Conservation (phyloP, 2,113 vertebrate genomes). For the Pontoporia blainvillei region DNA sequence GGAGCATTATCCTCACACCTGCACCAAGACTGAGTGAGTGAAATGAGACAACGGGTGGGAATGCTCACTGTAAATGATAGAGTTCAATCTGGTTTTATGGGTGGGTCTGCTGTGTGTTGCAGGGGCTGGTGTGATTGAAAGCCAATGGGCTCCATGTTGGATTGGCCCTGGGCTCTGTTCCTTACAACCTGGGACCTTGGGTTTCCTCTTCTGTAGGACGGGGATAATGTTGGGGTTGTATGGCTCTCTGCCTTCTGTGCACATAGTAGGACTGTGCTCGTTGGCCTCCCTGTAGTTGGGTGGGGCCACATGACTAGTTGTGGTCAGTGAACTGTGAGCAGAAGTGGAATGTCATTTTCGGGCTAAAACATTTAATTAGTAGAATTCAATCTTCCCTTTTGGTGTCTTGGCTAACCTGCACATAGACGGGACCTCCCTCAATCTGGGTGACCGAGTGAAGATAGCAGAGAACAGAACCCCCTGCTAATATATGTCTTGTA, state of each 20-base stretch:
- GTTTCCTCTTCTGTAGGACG: not conserved
- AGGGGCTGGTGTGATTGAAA: fast-evolving
- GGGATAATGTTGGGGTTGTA: not conserved
- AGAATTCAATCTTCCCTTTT: not conserved
- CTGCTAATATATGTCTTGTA: not conserved
- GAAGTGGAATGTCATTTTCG: not conserved
- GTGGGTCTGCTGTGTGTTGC: not conserved
- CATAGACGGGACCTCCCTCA: not conserved
- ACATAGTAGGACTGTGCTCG: not conserved
- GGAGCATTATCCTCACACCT: not conserved
- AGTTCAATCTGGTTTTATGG: not conserved
- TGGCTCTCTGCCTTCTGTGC: not conserved
- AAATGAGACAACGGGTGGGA: not conserved
- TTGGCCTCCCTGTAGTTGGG: not conserved
- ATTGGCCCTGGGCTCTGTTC: not conserved
- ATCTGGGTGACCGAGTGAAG: not conserved
- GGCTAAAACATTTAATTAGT: not conserved
- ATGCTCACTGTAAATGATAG: not conserved
- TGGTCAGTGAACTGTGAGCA: not conserved
- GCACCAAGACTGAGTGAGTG: not conserved
- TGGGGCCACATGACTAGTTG: not conserved
- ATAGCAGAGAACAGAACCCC: not conserved
- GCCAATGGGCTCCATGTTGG: not conserved
- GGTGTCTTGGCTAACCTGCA: not conserved
- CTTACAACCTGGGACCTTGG: too few species aligned